Conservation (phyloP, 2,113 vertebrate species). For the Percopsis transmontana region DNA sequence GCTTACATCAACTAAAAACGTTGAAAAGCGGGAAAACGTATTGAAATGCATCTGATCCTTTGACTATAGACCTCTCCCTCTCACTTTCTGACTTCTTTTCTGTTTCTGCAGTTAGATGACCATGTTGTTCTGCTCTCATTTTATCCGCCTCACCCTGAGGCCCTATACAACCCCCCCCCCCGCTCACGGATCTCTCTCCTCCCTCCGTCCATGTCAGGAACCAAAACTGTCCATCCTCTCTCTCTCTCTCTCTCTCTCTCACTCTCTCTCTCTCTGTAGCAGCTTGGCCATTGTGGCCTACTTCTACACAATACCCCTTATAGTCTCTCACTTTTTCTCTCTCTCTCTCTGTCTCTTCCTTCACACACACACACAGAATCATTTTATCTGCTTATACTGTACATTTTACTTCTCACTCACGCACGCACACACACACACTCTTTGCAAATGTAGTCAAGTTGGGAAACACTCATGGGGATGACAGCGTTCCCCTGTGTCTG, state of each 20-base stretch:
- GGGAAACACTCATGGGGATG: slow-evolving; percentile 57
- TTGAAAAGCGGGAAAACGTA: slow-evolving; percentile 31
- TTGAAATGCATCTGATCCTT: slow-evolving; percentile 44
- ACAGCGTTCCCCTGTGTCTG: slow-evolving; percentile 53
- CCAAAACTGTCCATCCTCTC: slow-evolving; percentile 22
- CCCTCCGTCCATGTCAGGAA: not conserved
- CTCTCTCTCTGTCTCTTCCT: slow-evolving; percentile 15
- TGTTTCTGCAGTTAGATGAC: not conserved
- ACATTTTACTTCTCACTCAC: slow-evolving; percentile 2
- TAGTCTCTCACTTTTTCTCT: not conserved
- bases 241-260: slow-evolving; percentile 17
- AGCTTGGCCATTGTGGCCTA: slow-evolving; percentile 64
- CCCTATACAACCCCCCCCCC: too few species aligned
- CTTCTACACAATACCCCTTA: slow-evolving; percentile 58
- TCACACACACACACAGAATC: not conserved
- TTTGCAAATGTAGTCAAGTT: slow-evolving; percentile 45
- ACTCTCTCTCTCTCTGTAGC: slow-evolving; percentile 7
- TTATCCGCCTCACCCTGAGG: not conserved
- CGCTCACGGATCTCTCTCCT: too few species aligned
- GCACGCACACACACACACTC: slow-evolving; percentile 12
- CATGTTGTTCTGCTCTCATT: not conserved
- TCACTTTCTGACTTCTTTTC: slow-evolving; percentile 4
- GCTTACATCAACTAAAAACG: slow-evolving; percentile 45
- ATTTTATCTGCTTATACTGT: not conserved
- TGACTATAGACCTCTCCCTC: slow-evolving; percentile 1